Evolutionary conservation across 1,140 invertebrate species (phyloP).

Genomic region (Papilio polytes): DNA sequence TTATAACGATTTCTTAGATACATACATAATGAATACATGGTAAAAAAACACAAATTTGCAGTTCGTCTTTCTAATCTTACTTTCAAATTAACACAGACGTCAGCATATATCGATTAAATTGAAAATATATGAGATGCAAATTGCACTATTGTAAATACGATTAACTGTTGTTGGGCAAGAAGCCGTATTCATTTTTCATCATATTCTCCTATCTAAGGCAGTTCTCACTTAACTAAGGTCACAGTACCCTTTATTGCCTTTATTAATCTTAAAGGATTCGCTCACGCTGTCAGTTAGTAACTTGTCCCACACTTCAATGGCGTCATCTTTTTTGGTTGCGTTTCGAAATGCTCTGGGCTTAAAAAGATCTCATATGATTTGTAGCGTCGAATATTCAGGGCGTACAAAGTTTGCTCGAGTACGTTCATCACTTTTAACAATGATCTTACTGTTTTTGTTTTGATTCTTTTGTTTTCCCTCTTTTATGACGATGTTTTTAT

Average conservation of each 20-base stretch:
- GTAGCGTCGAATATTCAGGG: constrained; percentile 62
- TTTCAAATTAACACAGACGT: too few relatives aligned
- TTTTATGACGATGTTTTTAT: neutral
- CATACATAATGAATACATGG: too few relatives aligned
- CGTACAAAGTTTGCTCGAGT: constrained; percentile 48
- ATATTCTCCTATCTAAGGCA: neutral
- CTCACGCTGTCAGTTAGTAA: neutral
- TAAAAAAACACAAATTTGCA: too few relatives aligned
- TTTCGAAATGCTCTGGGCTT: constrained; percentile 64
- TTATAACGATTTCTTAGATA: too few relatives aligned
- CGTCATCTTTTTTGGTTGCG: constrained; percentile 53
- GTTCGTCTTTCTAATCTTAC: too few relatives aligned
- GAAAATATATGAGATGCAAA: too few relatives aligned
- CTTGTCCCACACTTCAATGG: constrained; percentile 39
- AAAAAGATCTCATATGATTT: constrained; percentile 71
- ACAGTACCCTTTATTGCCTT: neutral
- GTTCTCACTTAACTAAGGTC: too few relatives aligned
- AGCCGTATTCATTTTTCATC: neutral
- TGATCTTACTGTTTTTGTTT: constrained; percentile 34
- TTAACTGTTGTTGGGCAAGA: too few relatives aligned
- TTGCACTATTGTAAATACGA: too few relatives aligned
- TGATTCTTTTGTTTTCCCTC: constrained; percentile 23
- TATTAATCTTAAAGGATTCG: neutral
- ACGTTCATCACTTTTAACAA: constrained; percentile 42
- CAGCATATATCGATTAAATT: too few relatives aligned